A percentile compares a stretch with the other conserved stretches of the same genome.
These are phyloP conservation scores for Chelon labrosus DNA, from an alignment of 2,797 vertebrate genomes.

Conservation along the genomic window DNA sequence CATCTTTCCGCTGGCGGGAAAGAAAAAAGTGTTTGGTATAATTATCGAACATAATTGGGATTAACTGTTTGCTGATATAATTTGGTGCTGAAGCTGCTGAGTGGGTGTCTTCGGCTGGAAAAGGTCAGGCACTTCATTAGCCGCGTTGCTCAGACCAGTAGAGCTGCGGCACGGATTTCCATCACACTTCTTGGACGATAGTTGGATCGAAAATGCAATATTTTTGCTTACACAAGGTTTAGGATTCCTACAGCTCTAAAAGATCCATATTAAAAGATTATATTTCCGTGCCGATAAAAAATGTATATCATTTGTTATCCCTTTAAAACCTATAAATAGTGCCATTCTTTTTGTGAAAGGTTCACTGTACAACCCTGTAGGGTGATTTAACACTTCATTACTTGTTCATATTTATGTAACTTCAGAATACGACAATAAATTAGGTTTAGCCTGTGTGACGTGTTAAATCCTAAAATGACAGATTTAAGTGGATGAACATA, in stretches of 20 bases:
- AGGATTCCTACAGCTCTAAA: neutral
- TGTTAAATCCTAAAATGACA: slow-evolving; percentile 39
- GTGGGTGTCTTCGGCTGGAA: slow-evolving; percentile 43
- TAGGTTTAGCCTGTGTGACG: slow-evolving; percentile 21
- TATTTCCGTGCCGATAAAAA: neutral
- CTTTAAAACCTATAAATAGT: neutral
- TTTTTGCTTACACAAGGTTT: slow-evolving; percentile 8
- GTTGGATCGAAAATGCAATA: slow-evolving; percentile 2
- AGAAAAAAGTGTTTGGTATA: slow-evolving; percentile 2
- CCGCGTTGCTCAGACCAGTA: slow-evolving; percentile 27
- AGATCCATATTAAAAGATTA: neutral
- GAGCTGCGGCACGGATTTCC: slow-evolving; percentile 17
- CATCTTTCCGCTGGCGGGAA: neutral
- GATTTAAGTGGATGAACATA: slow-evolving; percentile 38
- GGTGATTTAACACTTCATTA: neutral
- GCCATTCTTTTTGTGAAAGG: neutral
- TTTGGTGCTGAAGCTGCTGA: slow-evolving; percentile 60
- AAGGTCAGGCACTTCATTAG: slow-evolving; percentile 70
- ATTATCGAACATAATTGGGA: slow-evolving; percentile 48
- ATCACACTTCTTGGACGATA: neutral
- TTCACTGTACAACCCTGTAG: neutral
- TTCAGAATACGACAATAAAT: neutral
- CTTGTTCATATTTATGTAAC: neutral
- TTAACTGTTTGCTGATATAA: slow-evolving; percentile 38
- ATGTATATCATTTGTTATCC: neutral